A percentile compares a stretch with the other conserved stretches of the same genome.
Conservation (phyloP, 37 sponge, comb jelly and placozoan species). For the Geodia barretti region DNA sequence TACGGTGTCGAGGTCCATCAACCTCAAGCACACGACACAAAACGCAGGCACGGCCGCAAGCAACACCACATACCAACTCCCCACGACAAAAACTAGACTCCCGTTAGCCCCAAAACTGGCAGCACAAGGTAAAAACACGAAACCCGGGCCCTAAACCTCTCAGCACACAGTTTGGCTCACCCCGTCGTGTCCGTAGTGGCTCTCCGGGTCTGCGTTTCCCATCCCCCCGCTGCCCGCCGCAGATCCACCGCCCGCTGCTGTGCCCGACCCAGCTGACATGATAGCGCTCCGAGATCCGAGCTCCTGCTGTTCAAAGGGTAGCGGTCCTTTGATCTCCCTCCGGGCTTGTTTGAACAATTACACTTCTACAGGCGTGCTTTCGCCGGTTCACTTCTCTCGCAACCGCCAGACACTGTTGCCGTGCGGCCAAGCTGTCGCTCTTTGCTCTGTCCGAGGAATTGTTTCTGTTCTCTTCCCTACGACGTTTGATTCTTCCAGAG, state of each 20-base stretch:
- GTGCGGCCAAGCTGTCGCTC: background rate
- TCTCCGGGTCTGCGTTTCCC: constrained; percentile 2
- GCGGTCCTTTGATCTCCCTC: background rate
- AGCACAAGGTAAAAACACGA: no score
- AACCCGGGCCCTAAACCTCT: no score
- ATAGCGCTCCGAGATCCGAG: background rate
- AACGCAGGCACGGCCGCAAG: no score
- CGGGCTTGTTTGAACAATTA: background rate
- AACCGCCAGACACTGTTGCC: background rate
- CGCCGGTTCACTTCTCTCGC: background rate
- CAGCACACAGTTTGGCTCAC: background rate
- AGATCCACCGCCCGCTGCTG: background rate
- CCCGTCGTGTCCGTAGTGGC: constrained; percentile 30
- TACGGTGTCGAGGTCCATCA: no score
- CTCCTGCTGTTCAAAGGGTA: background rate
- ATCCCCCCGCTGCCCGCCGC: background rate
- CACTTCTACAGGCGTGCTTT: background rate
- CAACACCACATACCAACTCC: no score
- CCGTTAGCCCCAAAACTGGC: no score
- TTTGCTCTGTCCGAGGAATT: background rate
- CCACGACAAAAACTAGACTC: no score
- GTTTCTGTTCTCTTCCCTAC: background rate
- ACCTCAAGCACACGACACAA: no score
- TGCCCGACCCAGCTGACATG: background rate
- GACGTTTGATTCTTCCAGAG: background rate